Conservation (phyloP, 2,888 invertebrate species). For the Drosophila merina region DNA sequence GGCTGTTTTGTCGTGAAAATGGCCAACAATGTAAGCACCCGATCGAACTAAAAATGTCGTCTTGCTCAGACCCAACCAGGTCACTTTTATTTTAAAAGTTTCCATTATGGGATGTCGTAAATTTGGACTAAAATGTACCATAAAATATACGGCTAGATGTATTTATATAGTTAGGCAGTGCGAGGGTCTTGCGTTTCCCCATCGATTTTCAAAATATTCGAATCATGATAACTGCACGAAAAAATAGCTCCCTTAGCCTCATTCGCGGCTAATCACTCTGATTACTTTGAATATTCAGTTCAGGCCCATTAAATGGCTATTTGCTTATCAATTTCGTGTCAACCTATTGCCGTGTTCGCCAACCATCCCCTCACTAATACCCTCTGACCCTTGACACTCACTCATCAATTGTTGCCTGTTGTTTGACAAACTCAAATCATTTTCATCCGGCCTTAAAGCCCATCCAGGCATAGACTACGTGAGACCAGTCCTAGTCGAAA, state of each 20-base stretch:
- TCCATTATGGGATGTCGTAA: conserved; percentile 56
- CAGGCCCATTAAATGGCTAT: conserved; percentile 71
- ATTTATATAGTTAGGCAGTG: conserved; percentile 36
- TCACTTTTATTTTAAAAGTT: conserved; percentile 60
- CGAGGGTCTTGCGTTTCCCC: conserved; percentile 8
- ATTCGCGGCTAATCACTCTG: conserved; percentile 66
- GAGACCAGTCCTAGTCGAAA: conserved; percentile 17
- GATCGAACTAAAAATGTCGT: conserved; percentile 11
- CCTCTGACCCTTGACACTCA: conserved; percentile 24
- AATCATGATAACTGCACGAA: conserved; percentile 21
- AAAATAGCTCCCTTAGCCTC: conserved; percentile 27
- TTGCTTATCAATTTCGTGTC: conserved; percentile 71
- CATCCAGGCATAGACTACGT: conserved; percentile 59
- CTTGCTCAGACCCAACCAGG: conserved; percentile 22
- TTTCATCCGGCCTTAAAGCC: conserved; percentile 7
- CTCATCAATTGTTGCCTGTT: conserved; percentile 53
- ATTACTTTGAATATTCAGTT: conserved; percentile 60
- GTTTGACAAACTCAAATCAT: conserved; percentile 19
- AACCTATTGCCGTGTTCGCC: conserved; percentile 9
- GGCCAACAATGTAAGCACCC: conserved; percentile 20
- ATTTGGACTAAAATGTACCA: conserved; percentile 60
- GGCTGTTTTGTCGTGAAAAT: conserved; percentile 47
- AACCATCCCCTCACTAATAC: not conserved
- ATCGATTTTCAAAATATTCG: conserved; percentile 57
- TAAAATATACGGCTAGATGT: conserved; percentile 49